Base-by-base conservation (phyloP, 2,888 invertebrate genomes). In the Pollenia griseotomentosa region DNA sequence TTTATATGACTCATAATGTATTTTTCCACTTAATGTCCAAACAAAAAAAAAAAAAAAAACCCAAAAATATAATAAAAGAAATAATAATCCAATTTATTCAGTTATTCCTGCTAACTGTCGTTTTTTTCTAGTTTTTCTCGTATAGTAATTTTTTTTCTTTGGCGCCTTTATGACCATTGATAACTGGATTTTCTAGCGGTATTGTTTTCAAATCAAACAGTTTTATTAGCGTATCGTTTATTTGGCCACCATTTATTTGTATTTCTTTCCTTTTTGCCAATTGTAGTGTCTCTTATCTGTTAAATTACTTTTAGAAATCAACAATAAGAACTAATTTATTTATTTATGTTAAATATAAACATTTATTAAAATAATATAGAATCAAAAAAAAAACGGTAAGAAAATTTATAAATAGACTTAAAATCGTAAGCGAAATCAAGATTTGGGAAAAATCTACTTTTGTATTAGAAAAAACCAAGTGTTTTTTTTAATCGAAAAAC, bases 261-360 rank as follows among this genome's bases (percentile, higher is more conserved):
- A 40, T 42, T 51, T 42, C 55, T 61, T 66, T n/a, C 33, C 12
- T 70, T 80, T 73, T 81, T 73, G 79, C 70, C 75, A 70, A 79
- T 83, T 66, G 57, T 55, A n/a, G 63, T 81, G 73, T 83, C 61
- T 66, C 71, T 88, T 83, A 88, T 89, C 88, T 85, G 48, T 65
- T 85, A 89, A 89, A 89, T 88, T 89, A 81, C 88, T 86, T 87
- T 88, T 86, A 33, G 77, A 89, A 87, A 88, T 89, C 88, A 81
- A 82, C 83, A 78, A 81, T 78, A 85, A 88, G 86, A 89, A 88
- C 89, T 88, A 89, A 89, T 89, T 89, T 88, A 89, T 87, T 87
- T 84, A 87, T 87, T 87, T 87, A 81, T 84, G 80, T 87, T 87
- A 81, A 87, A 84, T 86, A 86, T 68, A 84, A 87, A 77, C 83